Evolutionary conservation across 2,113 vertebrate species (phyloP).

Genomic region (Ploceus nigricollis): DNA sequence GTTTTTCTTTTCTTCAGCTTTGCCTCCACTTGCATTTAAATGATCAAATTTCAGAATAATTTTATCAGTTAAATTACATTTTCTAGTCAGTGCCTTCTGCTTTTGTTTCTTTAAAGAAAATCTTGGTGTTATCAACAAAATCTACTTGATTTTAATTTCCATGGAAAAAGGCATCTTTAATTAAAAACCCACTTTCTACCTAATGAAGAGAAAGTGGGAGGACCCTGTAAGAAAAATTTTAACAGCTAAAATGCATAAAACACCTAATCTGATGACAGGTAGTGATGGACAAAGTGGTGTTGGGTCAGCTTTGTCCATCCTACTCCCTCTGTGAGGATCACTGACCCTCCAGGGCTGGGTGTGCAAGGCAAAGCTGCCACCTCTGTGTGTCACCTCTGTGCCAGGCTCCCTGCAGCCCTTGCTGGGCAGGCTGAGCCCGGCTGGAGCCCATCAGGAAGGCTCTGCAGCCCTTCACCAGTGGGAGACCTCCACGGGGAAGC

Average conservation of each 20-base stretch:
- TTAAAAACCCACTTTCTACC: background rate
- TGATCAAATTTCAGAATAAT: background rate
- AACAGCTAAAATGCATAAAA: background rate
- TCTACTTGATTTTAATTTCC: background rate
- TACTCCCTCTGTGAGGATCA: background rate
- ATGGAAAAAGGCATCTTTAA: background rate
- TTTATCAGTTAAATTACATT: background rate
- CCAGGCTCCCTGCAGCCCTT: background rate
- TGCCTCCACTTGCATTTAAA: background rate
- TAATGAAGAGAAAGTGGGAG: background rate
- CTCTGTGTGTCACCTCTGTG: no score
- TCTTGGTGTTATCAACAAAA: background rate
- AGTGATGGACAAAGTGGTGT: background rate
- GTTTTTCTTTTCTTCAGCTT: background rate
- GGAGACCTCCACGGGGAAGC: background rate
- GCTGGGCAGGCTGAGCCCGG: background rate
- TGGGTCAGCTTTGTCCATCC: background rate
- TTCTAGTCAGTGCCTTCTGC: background rate
- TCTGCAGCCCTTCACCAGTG: background rate
- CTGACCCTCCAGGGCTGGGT: background rate
- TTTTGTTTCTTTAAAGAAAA: background rate
- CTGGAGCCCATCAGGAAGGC: background rate
- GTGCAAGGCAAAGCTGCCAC: accelerated
- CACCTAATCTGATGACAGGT: background rate
- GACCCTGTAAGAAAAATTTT: background rate